These are phyloP conservation scores for Neoscelio sp. DNA, from an alignment of 2,888 invertebrate genomes.

Conservation along the genomic window DNA sequence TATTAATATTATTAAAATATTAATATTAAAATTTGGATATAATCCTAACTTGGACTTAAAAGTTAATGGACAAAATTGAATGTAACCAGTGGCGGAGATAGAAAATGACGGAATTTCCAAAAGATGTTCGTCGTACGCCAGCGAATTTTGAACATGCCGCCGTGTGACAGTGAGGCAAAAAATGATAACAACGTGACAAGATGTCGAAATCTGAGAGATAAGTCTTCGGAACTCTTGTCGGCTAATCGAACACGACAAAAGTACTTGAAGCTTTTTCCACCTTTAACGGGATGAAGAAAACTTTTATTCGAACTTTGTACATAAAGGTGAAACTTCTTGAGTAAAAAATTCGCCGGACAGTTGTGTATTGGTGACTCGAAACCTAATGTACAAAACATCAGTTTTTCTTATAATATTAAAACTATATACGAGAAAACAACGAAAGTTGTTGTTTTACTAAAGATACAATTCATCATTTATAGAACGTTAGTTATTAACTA, in stretches of 20 bases:
- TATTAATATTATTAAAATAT: too few species aligned
- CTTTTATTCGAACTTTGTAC: conserved; percentile 59
- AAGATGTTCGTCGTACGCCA: neutral
- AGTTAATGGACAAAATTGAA: neutral
- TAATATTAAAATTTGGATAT: too few species aligned
- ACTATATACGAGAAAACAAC: too few species aligned
- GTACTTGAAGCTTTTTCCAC: conserved; percentile 58
- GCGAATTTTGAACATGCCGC: neutral
- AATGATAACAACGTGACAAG: conserved; percentile 62
- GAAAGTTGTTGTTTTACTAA: too few species aligned
- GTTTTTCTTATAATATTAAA: too few species aligned
- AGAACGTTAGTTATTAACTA: too few species aligned
- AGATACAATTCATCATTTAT: too few species aligned
- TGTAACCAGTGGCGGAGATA: too few species aligned
- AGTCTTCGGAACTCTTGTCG: conserved; percentile 44
- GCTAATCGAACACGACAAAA: conserved; percentile 64
- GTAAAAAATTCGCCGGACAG: too few species aligned
- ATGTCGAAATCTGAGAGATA: conserved; percentile 54
- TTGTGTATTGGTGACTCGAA: neutral
- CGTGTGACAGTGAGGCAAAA: conserved; percentile 4
- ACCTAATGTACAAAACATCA: conserved; percentile 25
- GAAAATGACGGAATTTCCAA: neutral
- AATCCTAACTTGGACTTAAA: too few species aligned
- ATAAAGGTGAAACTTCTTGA: too few species aligned
- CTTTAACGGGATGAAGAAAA: conserved; percentile 43